Conservation (phyloP, 2,113 vertebrate genomes). For the Pyxicephalus adspersus region DNA sequence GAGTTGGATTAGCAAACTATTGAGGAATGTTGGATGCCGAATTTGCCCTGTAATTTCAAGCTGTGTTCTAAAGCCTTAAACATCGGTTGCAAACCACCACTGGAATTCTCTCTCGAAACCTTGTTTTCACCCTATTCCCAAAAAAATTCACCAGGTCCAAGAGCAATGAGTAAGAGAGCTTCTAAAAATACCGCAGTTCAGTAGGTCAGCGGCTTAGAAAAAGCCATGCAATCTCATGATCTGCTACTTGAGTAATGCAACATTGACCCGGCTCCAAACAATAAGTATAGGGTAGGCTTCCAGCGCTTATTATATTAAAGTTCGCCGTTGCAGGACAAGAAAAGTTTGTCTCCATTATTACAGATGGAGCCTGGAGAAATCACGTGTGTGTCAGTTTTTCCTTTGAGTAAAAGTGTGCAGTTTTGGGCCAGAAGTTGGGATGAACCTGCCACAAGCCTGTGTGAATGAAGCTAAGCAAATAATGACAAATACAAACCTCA, state of each 20-base stretch:
- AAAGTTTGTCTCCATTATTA: slow-evolving; percentile 1
- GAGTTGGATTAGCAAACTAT: slow-evolving; percentile 49
- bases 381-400: background rate
- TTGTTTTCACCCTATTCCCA: slow-evolving; percentile 31
- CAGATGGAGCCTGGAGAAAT: background rate
- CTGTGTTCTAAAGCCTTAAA: slow-evolving; percentile 36
- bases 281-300: slow-evolving; percentile 15
- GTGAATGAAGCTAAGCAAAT: no score
- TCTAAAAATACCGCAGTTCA: slow-evolving; percentile 48
- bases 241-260: background rate
- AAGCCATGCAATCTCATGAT: slow-evolving; percentile 14
- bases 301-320: background rate
- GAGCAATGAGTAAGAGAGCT: slow-evolving; percentile 10
- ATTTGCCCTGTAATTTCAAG: slow-evolving; percentile 46
- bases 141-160: slow-evolving; percentile 40
- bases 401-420: no score
- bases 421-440: no score
- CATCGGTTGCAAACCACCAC: slow-evolving; percentile 47
- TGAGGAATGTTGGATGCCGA: slow-evolving; percentile 31
- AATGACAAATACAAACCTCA: no score
- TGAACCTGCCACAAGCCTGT: no score
- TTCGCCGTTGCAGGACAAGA: background rate
- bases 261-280: background rate
- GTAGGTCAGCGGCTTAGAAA: slow-evolving; percentile 34
- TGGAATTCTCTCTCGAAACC: slow-evolving; percentile 18